A percentile compares a stretch with the other conserved stretches of the same genome.
Evolutionary conservation across 2,113 vertebrate species (phyloP).

Genomic region (Clinocottus analis): DNA sequence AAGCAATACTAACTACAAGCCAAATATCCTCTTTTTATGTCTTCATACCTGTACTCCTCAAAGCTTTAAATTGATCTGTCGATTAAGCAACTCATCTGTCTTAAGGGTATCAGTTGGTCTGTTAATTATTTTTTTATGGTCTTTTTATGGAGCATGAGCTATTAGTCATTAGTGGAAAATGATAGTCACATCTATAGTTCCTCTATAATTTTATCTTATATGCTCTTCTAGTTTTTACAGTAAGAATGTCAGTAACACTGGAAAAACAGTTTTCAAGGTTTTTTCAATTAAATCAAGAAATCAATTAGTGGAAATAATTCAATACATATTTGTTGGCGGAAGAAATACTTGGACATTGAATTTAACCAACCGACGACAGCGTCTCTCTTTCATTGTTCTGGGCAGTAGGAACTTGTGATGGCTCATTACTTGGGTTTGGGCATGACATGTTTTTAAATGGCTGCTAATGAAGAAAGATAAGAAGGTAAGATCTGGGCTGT

Average conservation of each 20-base stretch:
- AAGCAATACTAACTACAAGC: constrained; percentile 24
- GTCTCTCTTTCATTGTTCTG: constrained; percentile 7
- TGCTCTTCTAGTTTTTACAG: constrained; percentile 37
- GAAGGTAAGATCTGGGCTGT: neutral
- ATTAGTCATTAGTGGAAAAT: constrained; percentile 34
- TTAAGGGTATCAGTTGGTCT: constrained; percentile 23
- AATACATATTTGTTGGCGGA: neutral
- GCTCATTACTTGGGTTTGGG: constrained; percentile 23
- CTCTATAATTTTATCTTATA: constrained; percentile 27
- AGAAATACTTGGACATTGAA: neutral
- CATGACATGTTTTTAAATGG: constrained; percentile 20
- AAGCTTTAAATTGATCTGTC: constrained; percentile 28
- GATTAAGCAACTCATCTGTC: constrained; percentile 44
- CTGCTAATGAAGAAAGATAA: constrained; percentile 11
- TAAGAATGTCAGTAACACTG: constrained; percentile 22
- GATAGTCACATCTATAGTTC: constrained; percentile 12
- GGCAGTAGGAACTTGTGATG: neutral
- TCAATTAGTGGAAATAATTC: constrained; percentile 22
- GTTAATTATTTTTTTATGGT: constrained; percentile 53
- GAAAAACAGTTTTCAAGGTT: neutral
- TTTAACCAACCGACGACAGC: neutral
- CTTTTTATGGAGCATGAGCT: constrained; percentile 36
- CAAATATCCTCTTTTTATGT: constrained; percentile 5
- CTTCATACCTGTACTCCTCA: constrained; percentile 15
- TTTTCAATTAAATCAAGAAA: constrained; percentile 34